Percentiles rank a stretch among this genome's conserved stretches.
phyloP scores from a whole-genome alignment of 2,797 vertebrate species.

The Buceros bicornis region DNA sequence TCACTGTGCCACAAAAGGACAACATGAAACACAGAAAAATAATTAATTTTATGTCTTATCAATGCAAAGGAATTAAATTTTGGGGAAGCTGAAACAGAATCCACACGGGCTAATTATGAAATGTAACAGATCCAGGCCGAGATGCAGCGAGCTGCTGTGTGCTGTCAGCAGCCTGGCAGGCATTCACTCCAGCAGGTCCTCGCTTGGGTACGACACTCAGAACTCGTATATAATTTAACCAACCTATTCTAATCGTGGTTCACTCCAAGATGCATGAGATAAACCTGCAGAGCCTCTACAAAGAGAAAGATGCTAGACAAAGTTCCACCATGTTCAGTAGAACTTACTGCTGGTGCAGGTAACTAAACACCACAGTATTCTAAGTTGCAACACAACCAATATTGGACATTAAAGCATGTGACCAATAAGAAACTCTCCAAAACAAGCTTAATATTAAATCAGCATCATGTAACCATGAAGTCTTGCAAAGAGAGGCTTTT shows the following conservation, averaged over 20 bases:
- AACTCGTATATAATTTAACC: neutral
- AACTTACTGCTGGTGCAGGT: neutral
- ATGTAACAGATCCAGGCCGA: neutral
- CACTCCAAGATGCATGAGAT: neutral
- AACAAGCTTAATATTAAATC: neutral
- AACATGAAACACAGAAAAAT: neutral
- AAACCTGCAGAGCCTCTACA: neutral
- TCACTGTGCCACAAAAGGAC: neutral
- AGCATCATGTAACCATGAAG: neutral
- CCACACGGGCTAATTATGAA: neutral
- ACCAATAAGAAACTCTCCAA: neutral
- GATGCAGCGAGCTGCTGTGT: neutral
- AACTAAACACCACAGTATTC: neutral
- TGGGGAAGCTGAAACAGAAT: neutral
- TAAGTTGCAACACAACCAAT: neutral
- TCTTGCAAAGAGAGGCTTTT: neutral
- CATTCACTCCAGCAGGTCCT: neutral
- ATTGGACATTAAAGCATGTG: neutral
- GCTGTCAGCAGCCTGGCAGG: neutral
- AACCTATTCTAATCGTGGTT: neutral
- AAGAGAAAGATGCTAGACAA: neutral
- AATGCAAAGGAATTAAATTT: neutral
- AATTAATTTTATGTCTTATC: neutral
- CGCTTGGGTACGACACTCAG: neutral
- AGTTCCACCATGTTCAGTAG: neutral